Evolutionary conservation across 2,888 invertebrate genomes (phyloP), one percentile per base, ranked within the genome.

Genomic region (Galerucella calmariensis): DNA sequence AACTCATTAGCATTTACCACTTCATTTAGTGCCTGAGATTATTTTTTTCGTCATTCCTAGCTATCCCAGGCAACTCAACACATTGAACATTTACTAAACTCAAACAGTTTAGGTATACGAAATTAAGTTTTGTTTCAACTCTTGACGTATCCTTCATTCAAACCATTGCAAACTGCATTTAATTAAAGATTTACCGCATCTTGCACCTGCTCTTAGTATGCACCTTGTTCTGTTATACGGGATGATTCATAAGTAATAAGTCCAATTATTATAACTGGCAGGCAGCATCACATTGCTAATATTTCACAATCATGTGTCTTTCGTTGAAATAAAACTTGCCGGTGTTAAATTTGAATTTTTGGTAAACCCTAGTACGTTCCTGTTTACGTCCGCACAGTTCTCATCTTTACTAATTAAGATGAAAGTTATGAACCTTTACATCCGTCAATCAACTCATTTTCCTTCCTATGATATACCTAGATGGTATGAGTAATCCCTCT

Each of bases 401-500:
- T 20, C 56, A 56, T 16, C 56, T 56, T 56, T 10, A 20, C 16
- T 56, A 53, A 53, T 53, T 53, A n/a, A 53, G 56, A 56, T 56
- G 56, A 56, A 56, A 16, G 56, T 56, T 67, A 10, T 46, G 12
- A 61, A 61, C 68, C 41, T 48, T 59, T 56, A 16, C 20, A 53
- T 68, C 62, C 61, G 69, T 69, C 73, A 73, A 62, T 73, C 73
- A 73, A 68, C 68, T 69, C 62, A 69, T 73, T 69, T 73, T 73
- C 69, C 67, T 16, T 44, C 16, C 35, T 62, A 70, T 46, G 69
- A 70, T 70, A 16, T 69, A 69, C 58, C 20, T 66, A 48, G 53
- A 70, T 61, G 14, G 61, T 53, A 66, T 75, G 75, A 75, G 72
- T 75, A 75, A 75, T 72, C 46, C 56, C 69, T 72, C 72, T 59